Evolutionary conservation across 2,797 vertebrate genomes (phyloP), one percentile per base, ranked within the genome.

Genomic region (Pangasius mekongensis): DNA sequence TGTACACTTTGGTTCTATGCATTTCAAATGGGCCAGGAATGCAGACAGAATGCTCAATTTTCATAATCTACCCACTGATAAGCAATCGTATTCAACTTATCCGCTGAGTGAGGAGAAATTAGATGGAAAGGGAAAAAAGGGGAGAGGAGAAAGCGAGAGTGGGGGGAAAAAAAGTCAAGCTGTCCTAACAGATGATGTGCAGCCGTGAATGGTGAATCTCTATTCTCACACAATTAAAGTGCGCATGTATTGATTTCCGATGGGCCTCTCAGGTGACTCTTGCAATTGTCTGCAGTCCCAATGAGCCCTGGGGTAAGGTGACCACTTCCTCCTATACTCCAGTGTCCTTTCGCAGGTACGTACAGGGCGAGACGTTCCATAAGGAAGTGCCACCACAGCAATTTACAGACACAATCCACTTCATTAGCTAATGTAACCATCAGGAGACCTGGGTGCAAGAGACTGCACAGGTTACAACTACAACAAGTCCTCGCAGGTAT

Each of bases 241-340:
- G 95, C 92, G 94, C 93, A 95, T 92, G 94, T 97, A 98, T 97
- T 96, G 97, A 98, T 98, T 98, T 98, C 97, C 97, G 94, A 96
- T 96, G 96, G 93, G 93, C 93, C 95, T 95, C 96, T 95, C 94
- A 90, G 96, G 96, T 97, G 96, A 97, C 96, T 96, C 95, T 95
- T 84, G 87, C 39, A 49, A 84, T 96, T 97, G 94, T 94, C 95
- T 94, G 84, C 94, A 93, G 94, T 97, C 96, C 96, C 95, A 96
- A 95, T 94, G 96, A 95, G 96, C 96, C 96, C 96, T 90, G 95
- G 96, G 96, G 96, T 95, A 95, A 97, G 97, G 95, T 97, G 97
- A 97, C 97, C 96, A 97, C 94, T 96, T 95, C 95, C 94, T 94
- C 94, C 92, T 93, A 92, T 96, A 95, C 94, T 94, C 91, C 88